These are phyloP conservation scores for Ceyx melanurus DNA, from an alignment of 2,113 vertebrate genomes.

Conservation along the genomic window DNA sequence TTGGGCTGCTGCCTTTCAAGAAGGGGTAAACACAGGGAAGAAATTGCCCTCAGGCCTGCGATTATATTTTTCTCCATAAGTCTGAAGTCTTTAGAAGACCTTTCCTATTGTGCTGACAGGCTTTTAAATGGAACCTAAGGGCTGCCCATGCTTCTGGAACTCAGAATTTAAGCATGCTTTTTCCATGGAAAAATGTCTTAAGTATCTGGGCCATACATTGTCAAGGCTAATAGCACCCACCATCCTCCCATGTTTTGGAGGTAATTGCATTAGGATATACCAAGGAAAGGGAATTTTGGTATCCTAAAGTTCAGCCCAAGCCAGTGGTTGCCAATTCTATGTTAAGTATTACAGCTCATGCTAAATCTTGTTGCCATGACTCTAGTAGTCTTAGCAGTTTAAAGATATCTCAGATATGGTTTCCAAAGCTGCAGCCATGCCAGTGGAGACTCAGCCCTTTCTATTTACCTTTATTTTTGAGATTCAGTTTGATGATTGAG, in stretches of 20 bases:
- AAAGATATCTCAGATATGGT: neutral
- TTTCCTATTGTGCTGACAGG: constrained; percentile 10
- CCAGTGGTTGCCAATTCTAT: neutral
- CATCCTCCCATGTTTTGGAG: neutral
- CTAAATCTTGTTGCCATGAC: neutral
- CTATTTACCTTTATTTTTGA: neutral
- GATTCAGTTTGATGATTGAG: no score
- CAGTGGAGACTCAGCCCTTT: neutral
- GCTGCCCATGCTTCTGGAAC: neutral
- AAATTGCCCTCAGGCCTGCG: neutral
- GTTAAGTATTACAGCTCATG: neutral
- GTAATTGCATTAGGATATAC: neutral
- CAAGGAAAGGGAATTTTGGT: neutral
- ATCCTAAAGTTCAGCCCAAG: neutral
- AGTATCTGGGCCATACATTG: neutral
- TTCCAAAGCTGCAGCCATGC: neutral
- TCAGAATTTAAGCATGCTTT: neutral
- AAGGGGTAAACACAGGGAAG: neutral
- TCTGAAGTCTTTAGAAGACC: neutral
- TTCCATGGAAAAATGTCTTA: neutral
- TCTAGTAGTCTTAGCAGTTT: neutral
- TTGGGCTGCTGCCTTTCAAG: neutral
- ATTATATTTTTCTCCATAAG: neutral
- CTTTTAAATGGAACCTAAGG: constrained; percentile 14
- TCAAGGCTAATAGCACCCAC: neutral